These are phyloP conservation scores for Microctenopoma lineatum DNA, from an alignment of 2,797 vertebrate genomes.

Conservation along the genomic window DNA sequence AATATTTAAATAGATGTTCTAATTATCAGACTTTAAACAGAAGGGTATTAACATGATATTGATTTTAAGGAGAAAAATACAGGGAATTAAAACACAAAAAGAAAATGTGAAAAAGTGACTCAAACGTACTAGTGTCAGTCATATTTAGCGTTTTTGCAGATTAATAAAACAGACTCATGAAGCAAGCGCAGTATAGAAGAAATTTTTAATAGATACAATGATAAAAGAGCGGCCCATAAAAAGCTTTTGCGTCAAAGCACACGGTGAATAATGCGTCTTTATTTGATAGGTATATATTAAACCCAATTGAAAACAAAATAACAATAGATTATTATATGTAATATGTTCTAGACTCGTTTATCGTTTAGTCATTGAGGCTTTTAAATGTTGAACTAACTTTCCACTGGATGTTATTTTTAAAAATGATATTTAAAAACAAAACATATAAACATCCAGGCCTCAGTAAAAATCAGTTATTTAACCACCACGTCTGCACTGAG, in stretches of 20 bases:
- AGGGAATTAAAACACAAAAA: background rate
- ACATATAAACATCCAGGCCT: background rate
- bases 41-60: background rate
- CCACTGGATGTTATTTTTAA: background rate
- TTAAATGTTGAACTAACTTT: conserved; percentile 8
- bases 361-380: conserved; percentile 1
- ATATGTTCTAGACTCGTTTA: conserved; percentile 1
- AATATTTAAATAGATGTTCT: conserved; percentile 21
- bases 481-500: conserved; percentile 26
- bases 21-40: conserved; percentile 30
- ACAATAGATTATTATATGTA: conserved; percentile 1
- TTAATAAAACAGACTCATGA: background rate
- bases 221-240: conserved; percentile 41
- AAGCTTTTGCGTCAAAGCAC: conserved; percentile 13
- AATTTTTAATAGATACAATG: conserved; percentile 20
- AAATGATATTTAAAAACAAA: too few relatives aligned
- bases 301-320: conserved; percentile 3
- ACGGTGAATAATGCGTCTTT: conserved; percentile 21
- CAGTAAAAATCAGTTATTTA: background rate
- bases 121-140: background rate
- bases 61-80: background rate
- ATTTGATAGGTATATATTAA: conserved; percentile 10
- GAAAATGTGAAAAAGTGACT: background rate
- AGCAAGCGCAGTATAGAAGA: conserved; percentile 5
- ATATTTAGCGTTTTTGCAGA: conserved; percentile 6